phyloP scores from a whole-genome alignment of 2,113 vertebrate genomes.

The Pachypanchax playfairii region DNA sequence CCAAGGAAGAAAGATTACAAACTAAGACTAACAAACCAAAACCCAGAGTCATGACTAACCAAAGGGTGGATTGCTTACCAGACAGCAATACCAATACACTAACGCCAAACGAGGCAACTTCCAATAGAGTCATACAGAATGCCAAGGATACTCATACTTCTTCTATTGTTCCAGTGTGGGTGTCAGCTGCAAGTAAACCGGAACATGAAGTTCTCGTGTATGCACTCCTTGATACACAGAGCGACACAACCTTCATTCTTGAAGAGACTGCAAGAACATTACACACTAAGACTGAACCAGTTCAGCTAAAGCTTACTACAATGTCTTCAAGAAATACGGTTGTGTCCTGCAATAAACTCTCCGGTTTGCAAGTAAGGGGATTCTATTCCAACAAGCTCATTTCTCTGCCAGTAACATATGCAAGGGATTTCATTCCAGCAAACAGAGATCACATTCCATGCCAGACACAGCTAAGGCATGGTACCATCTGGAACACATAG shows the following conservation, averaged over 20 bases:
- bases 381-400: no score
- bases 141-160: slow-evolving; percentile 14
- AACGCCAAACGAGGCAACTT: slow-evolving; percentile 21
- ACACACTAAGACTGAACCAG: slow-evolving; percentile 16
- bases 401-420: slow-evolving; percentile 2
- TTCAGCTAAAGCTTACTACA: slow-evolving; percentile 23
- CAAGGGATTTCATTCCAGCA: no score
- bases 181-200: slow-evolving; percentile 22
- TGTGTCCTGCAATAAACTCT: slow-evolving; percentile 20
- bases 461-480: no score
- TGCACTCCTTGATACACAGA: slow-evolving; percentile 37
- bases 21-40: slow-evolving; percentile 1
- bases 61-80: slow-evolving; percentile 6
- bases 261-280: slow-evolving; percentile 29
- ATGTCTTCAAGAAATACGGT: slow-evolving; percentile 30
- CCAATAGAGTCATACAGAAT: slow-evolving; percentile 41
- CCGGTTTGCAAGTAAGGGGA: slow-evolving; percentile 25
- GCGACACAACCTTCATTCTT: slow-evolving; percentile 41
- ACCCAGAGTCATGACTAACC: slow-evolving; percentile 1
- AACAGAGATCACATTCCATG: no score
- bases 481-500: no score
- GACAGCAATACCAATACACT: neutral
- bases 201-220: slow-evolving; percentile 34
- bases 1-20: neutral
- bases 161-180: slow-evolving; percentile 36